Base-by-base conservation (phyloP, 2,797 vertebrate species). In the Pyrrhura leucotis region DNA sequence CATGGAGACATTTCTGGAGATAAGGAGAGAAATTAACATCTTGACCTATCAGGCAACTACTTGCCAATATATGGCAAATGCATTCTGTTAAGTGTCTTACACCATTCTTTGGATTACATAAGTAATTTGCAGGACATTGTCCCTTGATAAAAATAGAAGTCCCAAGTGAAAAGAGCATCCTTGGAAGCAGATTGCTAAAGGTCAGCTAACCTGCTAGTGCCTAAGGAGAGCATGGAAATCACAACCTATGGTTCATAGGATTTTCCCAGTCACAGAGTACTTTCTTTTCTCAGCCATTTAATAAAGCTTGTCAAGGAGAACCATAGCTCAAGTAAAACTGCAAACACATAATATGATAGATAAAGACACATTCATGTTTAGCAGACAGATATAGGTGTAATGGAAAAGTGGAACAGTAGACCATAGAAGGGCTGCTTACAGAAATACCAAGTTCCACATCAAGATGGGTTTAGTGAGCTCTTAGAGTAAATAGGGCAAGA, bases 231-330 rank as follows among this genome's bases (percentile, higher is more conserved):
- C 14, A 35, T 7, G 26, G 71, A 54, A 80, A 78, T 73, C 10
- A 29, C 1, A 5, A 18, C 31, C 12, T 29, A 0, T 12, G 22
- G n/a, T 77, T 79, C 1, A 1, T 35, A 71, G 31, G 22, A 26
- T 62, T 79, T 68, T 80, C 69, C 59, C 44, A 50, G 23, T 6
- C n/a, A 22, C 29, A 35, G 62, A 62, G 6, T 33, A 31, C 29
- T 76, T 54, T 25, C 23, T 89, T 67, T 88, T 35, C 39, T 92
- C 54, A 45, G 29, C 33, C 23, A 15, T 35, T 83, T 63, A 63
- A 73, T 39, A 76, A 67, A 75, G 18, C 7, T 44, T 7, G 3
- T 7, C 44, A 61, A 65, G 48, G 31, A 82, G 28, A 89, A 19
- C 5, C 1, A 1, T 26, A 73, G 50, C 44, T 73, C 45, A 89